Evolutionary conservation across 2,113 vertebrate genomes (phyloP).

Genomic region (Chroicocephalus ridibundus): DNA sequence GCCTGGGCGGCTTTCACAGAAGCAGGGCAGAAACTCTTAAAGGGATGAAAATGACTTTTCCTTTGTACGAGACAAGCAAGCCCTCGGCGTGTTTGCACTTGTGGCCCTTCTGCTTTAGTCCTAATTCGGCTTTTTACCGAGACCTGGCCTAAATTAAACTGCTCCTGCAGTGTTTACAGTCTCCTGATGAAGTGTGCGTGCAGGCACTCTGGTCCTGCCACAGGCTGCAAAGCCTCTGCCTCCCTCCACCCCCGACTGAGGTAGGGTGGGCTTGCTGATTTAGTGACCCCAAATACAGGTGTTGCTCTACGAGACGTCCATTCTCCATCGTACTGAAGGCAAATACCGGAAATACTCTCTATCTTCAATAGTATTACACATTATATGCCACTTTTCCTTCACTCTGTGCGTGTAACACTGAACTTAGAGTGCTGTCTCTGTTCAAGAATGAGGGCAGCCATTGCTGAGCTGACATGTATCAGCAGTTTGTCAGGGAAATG

Average conservation of each 20-base stretch:
- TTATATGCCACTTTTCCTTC: neutral
- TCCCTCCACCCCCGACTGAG: neutral
- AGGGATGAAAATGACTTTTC: neutral
- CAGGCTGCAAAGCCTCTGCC: neutral
- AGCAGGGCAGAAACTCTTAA: neutral
- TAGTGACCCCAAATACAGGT: neutral
- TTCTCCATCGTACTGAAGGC: neutral
- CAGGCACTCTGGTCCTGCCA: neutral
- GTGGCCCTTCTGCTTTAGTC: conserved; percentile 7
- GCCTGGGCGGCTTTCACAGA: neutral
- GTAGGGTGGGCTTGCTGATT: neutral
- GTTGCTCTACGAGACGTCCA: neutral
- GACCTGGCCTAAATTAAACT: conserved; percentile 34
- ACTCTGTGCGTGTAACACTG: neutral
- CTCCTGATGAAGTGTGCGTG: neutral
- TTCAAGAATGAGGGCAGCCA: neutral
- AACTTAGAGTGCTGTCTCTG: neutral
- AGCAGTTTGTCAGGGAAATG: neutral
- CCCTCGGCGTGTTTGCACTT: neutral
- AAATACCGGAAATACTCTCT: neutral
- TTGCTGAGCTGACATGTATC: neutral
- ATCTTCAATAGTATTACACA: neutral
- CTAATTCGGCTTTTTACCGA: neutral
- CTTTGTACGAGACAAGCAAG: neutral
- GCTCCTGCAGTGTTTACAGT: neutral